A percentile compares a stretch with the other conserved stretches of the same genome.
Conservation (phyloP, 2,113 vertebrate species). For the Chaetorhynchus papuensis region DNA sequence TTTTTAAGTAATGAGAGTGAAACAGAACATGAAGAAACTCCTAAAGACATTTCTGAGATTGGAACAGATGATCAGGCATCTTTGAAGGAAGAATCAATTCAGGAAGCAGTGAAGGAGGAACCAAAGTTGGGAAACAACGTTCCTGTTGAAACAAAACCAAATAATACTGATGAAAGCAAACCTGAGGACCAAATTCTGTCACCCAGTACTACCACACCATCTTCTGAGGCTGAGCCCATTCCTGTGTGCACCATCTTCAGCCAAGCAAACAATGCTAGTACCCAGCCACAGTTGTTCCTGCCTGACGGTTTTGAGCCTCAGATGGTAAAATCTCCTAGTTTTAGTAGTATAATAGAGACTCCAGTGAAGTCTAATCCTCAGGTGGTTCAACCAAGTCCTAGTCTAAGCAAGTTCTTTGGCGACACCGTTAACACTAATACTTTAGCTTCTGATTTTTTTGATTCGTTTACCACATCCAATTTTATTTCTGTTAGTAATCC, state of each 20-base stretch:
- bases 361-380: slow-evolving; percentile 76
- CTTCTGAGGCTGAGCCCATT: slow-evolving; percentile 71
- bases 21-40: slow-evolving; percentile 48
- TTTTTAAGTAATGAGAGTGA: slow-evolving; percentile 55
- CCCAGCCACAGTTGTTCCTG: slow-evolving; percentile 71
- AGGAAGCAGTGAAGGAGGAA: not conserved
- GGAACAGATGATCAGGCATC: slow-evolving; percentile 44
- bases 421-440: slow-evolving; percentile 79
- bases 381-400: slow-evolving; percentile 93
- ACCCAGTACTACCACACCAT: not conserved
- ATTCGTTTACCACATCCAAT: slow-evolving; percentile 90
- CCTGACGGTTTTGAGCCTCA: slow-evolving; percentile 92
- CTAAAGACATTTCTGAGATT: slow-evolving; percentile 48
- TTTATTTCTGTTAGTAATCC: slow-evolving; percentile 97
- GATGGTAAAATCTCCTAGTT: slow-evolving; percentile 95
- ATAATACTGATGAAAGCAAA: not conserved
- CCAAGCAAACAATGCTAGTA: slow-evolving; percentile 69
- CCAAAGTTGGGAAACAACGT: not conserved
- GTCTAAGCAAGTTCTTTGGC: slow-evolving; percentile 93
- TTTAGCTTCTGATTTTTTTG: slow-evolving; percentile 92
- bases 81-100: slow-evolving; percentile 35
- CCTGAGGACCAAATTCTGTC: not conserved
- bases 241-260: slow-evolving; percentile 96
- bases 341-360: slow-evolving; percentile 78
- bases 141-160: not conserved